Conservation (phyloP, 2,113 vertebrate species). For the Mustelus asterias region DNA sequence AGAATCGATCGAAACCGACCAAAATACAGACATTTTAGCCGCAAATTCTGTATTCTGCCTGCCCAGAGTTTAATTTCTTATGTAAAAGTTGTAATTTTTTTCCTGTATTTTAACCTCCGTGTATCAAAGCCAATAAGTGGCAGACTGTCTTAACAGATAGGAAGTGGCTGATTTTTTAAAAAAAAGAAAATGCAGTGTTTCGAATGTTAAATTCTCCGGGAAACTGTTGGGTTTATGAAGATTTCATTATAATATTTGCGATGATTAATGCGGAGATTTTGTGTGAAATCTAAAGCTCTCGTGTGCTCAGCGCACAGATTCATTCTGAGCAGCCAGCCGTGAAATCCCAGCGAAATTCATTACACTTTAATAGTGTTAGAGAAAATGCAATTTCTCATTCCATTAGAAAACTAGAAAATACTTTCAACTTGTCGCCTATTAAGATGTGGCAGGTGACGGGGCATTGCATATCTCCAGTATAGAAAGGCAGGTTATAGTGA, state of each 20-base stretch:
- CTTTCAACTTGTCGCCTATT: constrained; percentile 80
- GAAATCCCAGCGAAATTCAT: constrained; percentile 92
- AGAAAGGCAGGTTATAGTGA: constrained; percentile 42
- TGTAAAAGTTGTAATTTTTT: background rate
- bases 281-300: constrained; percentile 78
- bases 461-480: constrained; percentile 53
- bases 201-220: constrained; percentile 38
- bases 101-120: background rate
- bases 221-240: constrained; percentile 65
- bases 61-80: background rate
- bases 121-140: background rate
- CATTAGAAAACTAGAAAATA: constrained; percentile 86
- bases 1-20: background rate
- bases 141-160: background rate
- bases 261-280: constrained; percentile 96
- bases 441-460: constrained; percentile 89
- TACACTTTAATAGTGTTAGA: constrained; percentile 84
- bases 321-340: constrained; percentile 88
- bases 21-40: background rate
- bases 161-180: background rate
- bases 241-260: constrained; percentile 67
- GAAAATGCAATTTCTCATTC: constrained; percentile 96
- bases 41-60: background rate
- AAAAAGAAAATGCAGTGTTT: constrained; percentile 44
- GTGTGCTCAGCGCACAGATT: constrained; percentile 86